Conservation (phyloP, 2,113 vertebrate species). For the Phrynosoma platyrhinos region DNA sequence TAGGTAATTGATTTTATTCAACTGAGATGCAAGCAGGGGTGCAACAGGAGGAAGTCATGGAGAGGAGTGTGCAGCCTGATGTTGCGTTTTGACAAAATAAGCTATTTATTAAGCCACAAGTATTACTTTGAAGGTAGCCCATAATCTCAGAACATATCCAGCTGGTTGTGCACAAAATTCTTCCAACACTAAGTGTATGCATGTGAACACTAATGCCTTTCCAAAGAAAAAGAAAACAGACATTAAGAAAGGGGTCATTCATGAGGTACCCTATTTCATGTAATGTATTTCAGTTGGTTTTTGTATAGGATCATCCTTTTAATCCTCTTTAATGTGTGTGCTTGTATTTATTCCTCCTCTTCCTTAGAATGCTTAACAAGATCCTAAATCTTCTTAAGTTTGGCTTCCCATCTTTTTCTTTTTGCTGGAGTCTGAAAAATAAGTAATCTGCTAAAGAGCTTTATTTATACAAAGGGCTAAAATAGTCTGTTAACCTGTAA, state of each 20-base stretch:
- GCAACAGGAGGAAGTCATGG: background rate
- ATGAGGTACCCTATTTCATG: background rate
- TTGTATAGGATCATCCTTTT: background rate
- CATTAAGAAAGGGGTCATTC: background rate
- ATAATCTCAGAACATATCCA: no score
- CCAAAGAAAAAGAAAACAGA: background rate
- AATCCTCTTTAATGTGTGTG: conserved; percentile 11
- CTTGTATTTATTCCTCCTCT: background rate
- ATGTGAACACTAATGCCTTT: background rate
- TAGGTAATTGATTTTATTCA: background rate
- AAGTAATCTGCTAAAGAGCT: conserved; percentile 17
- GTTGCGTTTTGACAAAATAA: background rate
- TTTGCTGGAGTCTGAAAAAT: background rate
- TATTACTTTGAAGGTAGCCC: background rate
- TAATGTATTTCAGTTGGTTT: background rate
- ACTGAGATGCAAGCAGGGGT: background rate
- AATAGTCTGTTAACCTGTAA: conserved; percentile 3
- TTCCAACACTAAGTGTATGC: background rate
- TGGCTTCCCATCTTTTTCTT: conserved; percentile 18
- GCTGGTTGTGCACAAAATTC: background rate
- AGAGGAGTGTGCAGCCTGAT: background rate
- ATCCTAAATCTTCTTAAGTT: conserved; percentile 27
- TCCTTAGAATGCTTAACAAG: background rate
- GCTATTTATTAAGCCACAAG: background rate
- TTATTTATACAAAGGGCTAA: background rate